A percentile compares a stretch with the other conserved stretches of the same genome.
phyloP scores from a whole-genome alignment of 2,113 vertebrate genomes.

The Thamnophis sirtalis region DNA sequence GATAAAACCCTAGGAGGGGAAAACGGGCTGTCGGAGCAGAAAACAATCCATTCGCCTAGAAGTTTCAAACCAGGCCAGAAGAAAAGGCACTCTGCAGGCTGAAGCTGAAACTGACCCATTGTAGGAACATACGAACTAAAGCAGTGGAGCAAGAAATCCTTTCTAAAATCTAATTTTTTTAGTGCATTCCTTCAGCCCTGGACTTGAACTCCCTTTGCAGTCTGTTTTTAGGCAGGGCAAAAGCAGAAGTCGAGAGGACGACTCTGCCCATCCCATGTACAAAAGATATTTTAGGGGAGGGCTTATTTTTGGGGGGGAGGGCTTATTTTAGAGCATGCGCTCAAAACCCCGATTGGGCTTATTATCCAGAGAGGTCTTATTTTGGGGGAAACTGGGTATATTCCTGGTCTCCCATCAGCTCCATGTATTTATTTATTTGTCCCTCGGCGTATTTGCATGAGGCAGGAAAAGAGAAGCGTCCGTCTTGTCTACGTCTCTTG shows the following conservation, averaged over 20 bases:
- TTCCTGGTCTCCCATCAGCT: not conserved
- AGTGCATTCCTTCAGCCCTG: not conserved
- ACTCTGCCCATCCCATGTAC: slow-evolving; percentile 44
- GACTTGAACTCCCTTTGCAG: slow-evolving; percentile 21
- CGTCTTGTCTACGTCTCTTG: not conserved
- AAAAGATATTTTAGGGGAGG: too few relatives aligned
- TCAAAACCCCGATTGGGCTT: too few relatives aligned
- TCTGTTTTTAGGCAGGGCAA: slow-evolving; percentile 28
- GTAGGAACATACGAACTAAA: slow-evolving; percentile 47
- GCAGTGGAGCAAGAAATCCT: slow-evolving; percentile 42
- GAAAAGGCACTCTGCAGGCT: slow-evolving; percentile 42
- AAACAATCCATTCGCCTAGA: slow-evolving; percentile 54
- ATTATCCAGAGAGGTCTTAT: too few relatives aligned
- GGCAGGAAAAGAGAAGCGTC: slow-evolving; percentile 6
- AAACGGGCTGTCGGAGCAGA: slow-evolving; percentile 22
- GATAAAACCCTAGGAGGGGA: not conserved
- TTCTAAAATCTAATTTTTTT: slow-evolving; percentile 41
- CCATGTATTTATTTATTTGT: not conserved
- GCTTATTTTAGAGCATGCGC: too few relatives aligned
- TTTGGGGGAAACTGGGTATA: too few relatives aligned
- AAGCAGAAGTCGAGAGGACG: slow-evolving; percentile 26
- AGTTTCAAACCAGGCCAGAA: slow-evolving; percentile 51
- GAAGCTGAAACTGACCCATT: slow-evolving; percentile 51
- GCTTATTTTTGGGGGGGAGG: too few relatives aligned
- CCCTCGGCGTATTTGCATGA: not conserved